Conservation (phyloP, 2,113 vertebrate species). For the Hypomesus transpacificus region DNA sequence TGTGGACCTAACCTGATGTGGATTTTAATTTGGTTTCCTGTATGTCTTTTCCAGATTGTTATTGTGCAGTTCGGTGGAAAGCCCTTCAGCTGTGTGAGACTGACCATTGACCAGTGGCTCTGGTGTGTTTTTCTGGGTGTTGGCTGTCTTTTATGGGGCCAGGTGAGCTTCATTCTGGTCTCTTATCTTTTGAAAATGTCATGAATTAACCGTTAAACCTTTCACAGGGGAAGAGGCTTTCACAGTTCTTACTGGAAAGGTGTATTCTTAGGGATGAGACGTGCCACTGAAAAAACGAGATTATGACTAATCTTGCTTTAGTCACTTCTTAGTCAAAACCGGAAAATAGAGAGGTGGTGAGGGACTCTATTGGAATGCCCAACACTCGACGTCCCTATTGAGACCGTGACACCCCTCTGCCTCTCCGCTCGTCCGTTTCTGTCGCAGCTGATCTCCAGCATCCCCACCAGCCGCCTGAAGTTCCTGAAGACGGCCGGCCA, state of each 20-base stretch:
- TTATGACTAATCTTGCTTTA: no score
- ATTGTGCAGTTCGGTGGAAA: constrained; percentile 97
- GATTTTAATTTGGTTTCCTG: background rate
- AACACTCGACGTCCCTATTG: no score
- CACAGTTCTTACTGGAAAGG: no score
- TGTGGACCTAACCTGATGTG: no score
- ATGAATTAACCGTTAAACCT: no score
- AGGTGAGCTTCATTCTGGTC: constrained; percentile 73
- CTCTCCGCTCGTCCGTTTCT: background rate
- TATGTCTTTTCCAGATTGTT: constrained; percentile 72
- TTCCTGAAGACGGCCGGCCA: constrained; percentile 94
- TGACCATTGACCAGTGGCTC: constrained; percentile 89
- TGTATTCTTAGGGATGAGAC: no score
- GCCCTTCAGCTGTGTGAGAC: constrained; percentile 91
- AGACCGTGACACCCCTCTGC: background rate
- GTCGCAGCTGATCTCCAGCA: constrained; percentile 85
- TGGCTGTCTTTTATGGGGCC: constrained; percentile 94
- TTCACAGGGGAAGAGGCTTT: no score
- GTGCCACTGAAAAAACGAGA: no score
- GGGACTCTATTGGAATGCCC: no score
- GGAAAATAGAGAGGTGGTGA: no score
- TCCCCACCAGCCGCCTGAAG: constrained; percentile 91
- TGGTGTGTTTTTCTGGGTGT: constrained; percentile 96
- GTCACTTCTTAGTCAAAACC: no score
- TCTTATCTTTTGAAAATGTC: background rate